phyloP scores from a whole-genome alignment of 2,888 invertebrate genomes.

The Stomorhina lunata region DNA sequence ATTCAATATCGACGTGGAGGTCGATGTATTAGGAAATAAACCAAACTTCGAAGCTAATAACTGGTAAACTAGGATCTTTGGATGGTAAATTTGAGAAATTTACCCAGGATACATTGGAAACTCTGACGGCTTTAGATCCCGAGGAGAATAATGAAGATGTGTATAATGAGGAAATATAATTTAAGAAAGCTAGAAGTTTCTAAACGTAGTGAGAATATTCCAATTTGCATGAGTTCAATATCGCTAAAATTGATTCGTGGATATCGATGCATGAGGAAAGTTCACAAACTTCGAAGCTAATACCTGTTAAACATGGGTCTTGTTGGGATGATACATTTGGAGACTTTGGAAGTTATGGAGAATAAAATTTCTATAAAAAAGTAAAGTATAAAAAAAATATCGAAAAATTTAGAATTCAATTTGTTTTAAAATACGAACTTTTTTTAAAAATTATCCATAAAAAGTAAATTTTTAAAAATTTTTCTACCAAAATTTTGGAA shows the following conservation, averaged over 20 bases:
- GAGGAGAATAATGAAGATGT: constrained; percentile 58
- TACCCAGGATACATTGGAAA: constrained; percentile 68
- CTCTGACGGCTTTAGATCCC: constrained; percentile 44
- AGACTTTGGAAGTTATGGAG: constrained; percentile 67
- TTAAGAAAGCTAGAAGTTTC: constrained; percentile 72
- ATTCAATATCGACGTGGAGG: constrained; percentile 80
- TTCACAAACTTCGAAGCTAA: constrained; percentile 43
- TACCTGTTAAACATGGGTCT: constrained; percentile 17
- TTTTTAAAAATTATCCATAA: too few relatives aligned
- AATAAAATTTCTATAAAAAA: too few relatives aligned
- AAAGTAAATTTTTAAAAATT: too few relatives aligned
- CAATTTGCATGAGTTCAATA: constrained; percentile 78
- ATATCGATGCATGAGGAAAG: constrained; percentile 78
- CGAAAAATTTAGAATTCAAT: too few relatives aligned
- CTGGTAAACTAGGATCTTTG: constrained; percentile 33
- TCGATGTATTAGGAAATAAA: constrained; percentile 75
- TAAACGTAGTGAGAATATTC: constrained; percentile 75
- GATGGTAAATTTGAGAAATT: constrained; percentile 68
- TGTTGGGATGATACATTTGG: constrained; percentile 65
- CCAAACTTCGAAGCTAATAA: constrained; percentile 42
- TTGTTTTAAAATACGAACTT: too few relatives aligned
- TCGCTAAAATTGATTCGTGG: constrained; percentile 80
- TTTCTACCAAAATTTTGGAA: too few relatives aligned
- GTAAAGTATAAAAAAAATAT: too few relatives aligned
- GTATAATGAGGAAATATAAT: constrained; percentile 31